Evolutionary conservation across 2,113 vertebrate species (phyloP), one percentile per base, ranked within the genome.

Genomic region (Oreotrochilus melanogaster): DNA sequence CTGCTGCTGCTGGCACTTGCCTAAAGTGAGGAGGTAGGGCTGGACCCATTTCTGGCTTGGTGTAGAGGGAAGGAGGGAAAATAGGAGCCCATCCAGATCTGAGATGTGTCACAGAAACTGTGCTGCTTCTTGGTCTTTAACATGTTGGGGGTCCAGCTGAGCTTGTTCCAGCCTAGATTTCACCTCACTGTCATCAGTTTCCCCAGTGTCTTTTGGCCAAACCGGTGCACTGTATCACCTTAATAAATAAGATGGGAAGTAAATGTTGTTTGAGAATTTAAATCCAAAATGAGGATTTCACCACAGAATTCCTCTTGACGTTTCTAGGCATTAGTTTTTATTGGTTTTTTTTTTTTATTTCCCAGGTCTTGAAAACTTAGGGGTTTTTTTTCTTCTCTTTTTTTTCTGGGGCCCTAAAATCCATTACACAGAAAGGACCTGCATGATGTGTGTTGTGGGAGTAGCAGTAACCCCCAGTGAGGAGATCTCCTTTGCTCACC

Each of bases 341-440:
- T n/a, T n/a, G n/a, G n/a, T n/a, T n/a, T n/a, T n/a, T n/a, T n/a
- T n/a, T n/a, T n/a, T n/a, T 37, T 37, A 37, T 37, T 37, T 37
- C 42, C 43, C 1, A 15, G 6, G 4, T 8, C 69, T 23, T 6
- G 30, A 60, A 64, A 56, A 14, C 3, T 22, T 35, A 17, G 47
- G 8, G 10, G 10, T 39, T 19, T 47, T 47, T 48, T 6, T 7
- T 7, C 8, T 31, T 25, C 10, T 33, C 1, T 1, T 6, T 25
- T 13, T 33, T 37, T 37, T 14, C 23, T 62, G 5, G 3, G 5
- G 19, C 5, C 11, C 9, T 3, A 3, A 58, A 48, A 23, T 67
- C 76, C 9, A 13, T 91, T 72, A 8, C 31, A 11, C 14, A 35
- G 47, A 11, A 12, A 5, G 18, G 13, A 64, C 10, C 18, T 43